Base-by-base conservation (phyloP, 2,888 invertebrate species). In the Aporophyla lueneburgensis region DNA sequence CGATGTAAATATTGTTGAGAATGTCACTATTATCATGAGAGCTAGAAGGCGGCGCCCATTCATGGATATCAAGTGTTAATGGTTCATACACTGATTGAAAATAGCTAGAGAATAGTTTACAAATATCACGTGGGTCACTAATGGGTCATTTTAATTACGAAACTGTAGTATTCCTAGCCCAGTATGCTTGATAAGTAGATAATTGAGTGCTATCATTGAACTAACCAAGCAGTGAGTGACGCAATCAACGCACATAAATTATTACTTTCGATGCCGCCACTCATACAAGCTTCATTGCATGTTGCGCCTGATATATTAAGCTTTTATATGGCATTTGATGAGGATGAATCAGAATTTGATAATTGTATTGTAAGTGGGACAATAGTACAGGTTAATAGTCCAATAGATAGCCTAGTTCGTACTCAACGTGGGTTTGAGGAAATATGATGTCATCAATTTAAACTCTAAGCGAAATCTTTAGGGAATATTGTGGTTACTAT, bases 291-390 rank as follows among this genome's bases (percentile, higher is more conserved):
- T 51, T 43, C 59, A 69, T 61, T 54, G 24, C 40, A 40, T 69
- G 63, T 49, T 65, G 24, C n/a, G 19, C n/a, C 63, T 56, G 43
- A 73, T 80, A 71, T 71, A 71, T 56, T 24, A n/a, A 82, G 68
- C 71, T 78, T 71, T 61, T 61, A 24, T 46, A 56, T 40, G 53
- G 43, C 59, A 70, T 51, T 62, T 67, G 24, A 66, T 16, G 68
- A 51, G 49, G 14, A 54, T 83, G 71, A 83, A 71, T 79, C 79
- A 83, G 53, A 67, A 49, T 51, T 16, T 27, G 72, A 81, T 68
- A 59, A 71, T 40, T 49, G n/a, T 54, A 46, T 79, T 59, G 14
- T 49, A 76, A 71, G 24, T 81, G 53, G 81, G 14, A 67, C 76
- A 76, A 58, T 59, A 68, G 58, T 59, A 21, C 43, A 33, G 54